phyloP scores from a whole-genome alignment of 2,113 vertebrate species.

The Irena cyanogastra region DNA sequence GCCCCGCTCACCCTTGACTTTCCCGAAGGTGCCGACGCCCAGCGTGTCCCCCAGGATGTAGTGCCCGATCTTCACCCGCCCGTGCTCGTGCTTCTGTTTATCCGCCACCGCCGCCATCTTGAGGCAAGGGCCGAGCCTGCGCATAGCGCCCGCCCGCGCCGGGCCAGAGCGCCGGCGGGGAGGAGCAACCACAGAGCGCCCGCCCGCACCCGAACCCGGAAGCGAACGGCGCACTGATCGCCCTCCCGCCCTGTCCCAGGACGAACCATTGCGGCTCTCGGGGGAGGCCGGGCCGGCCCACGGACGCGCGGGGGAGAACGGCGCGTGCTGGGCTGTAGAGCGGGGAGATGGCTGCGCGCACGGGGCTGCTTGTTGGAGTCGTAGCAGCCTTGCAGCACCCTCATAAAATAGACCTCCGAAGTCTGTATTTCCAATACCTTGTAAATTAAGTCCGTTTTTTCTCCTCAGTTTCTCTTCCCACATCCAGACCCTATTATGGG shows the following conservation, averaged over 20 bases:
- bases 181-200: neutral
- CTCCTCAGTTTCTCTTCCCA: neutral
- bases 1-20: conserved; percentile 86
- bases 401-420: neutral
- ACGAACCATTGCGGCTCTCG: neutral
- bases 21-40: conserved; percentile 94
- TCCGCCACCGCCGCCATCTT: conserved; percentile 97
- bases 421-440: neutral
- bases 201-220: neutral
- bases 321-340: fast-evolving
- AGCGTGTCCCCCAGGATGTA: conserved; percentile 94
- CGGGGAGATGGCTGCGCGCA: fast-evolving
- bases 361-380: fast-evolving
- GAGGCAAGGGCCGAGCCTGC: conserved; percentile 80
- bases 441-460: neutral
- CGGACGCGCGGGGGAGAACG: neutral
- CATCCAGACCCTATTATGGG: fast-evolving
- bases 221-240: fast-evolving
- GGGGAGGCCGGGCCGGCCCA: neutral
- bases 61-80: conserved; percentile 95
- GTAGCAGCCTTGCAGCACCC: fast-evolving
- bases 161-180: neutral
- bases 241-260: neutral
- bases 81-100: conserved; percentile 94
- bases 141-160: conserved; percentile 20